Percentiles rank a stretch among this genome's conserved stretches.
phyloP scores from a whole-genome alignment of 2,797 vertebrate species.

The Huso huso region DNA sequence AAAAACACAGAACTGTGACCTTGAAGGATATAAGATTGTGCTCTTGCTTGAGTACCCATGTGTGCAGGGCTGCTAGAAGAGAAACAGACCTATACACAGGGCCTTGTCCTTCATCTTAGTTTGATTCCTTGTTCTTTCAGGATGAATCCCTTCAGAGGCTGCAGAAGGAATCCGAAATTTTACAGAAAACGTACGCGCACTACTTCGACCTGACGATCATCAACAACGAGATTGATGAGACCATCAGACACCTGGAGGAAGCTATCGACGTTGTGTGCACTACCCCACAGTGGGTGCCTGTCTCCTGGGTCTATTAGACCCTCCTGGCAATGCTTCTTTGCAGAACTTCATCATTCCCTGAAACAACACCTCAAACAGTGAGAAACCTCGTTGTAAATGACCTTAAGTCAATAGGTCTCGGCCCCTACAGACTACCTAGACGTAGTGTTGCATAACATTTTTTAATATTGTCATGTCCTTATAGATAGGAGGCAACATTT shows the following conservation, averaged over 20 bases:
- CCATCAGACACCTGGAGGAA: constrained; percentile 95
- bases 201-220: constrained; percentile 98
- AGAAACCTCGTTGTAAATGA: constrained; percentile 63
- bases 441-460: constrained; percentile 86
- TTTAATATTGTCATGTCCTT: constrained; percentile 92
- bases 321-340: constrained; percentile 32
- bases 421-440: constrained; percentile 81
- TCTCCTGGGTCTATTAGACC: constrained; percentile 95
- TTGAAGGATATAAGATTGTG: not conserved
- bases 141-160: constrained; percentile 96
- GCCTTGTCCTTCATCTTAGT: too few species aligned
- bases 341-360: constrained; percentile 54
- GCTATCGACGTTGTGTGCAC: constrained; percentile 91
- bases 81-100: too few species aligned
- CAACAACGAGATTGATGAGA: constrained; percentile 98
- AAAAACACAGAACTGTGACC: too few species aligned
- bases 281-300: constrained; percentile 91
- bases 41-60: not conserved
- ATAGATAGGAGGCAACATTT: constrained; percentile 83
- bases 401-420: constrained; percentile 68
- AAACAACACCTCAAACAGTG: constrained; percentile 62
- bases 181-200: constrained; percentile 96
- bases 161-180: constrained; percentile 95
- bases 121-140: constrained; percentile 39
- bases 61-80: not conserved